Evolutionary conservation across 1,140 invertebrate species (phyloP).

Genomic region (Olivierus martensii): DNA sequence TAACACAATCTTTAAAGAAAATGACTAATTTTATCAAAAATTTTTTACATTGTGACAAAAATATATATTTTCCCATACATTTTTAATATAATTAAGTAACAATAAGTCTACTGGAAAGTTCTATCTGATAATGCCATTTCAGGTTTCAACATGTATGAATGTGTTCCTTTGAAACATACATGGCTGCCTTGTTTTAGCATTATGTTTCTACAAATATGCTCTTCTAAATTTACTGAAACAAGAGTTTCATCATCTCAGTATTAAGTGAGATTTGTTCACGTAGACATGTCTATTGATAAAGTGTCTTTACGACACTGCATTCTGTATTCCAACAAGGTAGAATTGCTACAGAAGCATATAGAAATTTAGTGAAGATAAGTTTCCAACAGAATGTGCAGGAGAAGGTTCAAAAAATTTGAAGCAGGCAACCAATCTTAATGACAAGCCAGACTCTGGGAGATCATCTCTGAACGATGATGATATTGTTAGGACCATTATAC

Average conservation of each 20-base stretch:
- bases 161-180: not conserved
- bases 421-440: not conserved
- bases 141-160: not conserved
- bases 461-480: not conserved
- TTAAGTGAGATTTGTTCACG: not conserved
- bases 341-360: not conserved
- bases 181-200: not conserved
- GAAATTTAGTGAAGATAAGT: not conserved
- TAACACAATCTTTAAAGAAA: no score
- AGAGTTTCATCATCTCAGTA: not conserved
- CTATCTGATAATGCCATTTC: not conserved
- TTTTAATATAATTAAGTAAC: no score
- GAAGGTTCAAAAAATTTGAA: slow-evolving; percentile 1
- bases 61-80: no score
- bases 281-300: not conserved
- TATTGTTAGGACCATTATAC: not conserved
- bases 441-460: not conserved
- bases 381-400: not conserved
- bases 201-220: not conserved
- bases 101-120: not conserved
- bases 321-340: not conserved
- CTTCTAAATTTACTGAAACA: slow-evolving; percentile 2
- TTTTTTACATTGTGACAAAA: no score
- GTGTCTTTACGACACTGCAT: not conserved
- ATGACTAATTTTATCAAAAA: no score